Base-by-base conservation (phyloP, 2,797 vertebrate genomes). In the Microctenopoma stevenorrisi region DNA sequence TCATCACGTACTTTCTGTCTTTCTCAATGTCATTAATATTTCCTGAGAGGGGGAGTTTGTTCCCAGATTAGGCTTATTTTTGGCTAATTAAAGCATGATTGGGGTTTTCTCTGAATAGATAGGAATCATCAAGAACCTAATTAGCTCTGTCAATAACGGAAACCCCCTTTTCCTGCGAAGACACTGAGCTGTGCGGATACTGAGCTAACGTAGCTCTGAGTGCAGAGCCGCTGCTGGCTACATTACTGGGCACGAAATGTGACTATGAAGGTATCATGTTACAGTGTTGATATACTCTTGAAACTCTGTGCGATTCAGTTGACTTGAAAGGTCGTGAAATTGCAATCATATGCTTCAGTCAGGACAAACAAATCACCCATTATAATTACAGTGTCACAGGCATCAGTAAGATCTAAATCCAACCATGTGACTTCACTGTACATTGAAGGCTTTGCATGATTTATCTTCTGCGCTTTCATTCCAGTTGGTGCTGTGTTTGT, bases 31-130 rank as follows among this genome's bases (percentile, higher is more conserved):
- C 61, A 83, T 79, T 76, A 82, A 86, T 84, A 64, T 86, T 85
- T 89, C 74, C 82, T 75, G 76, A 71, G 72, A 85, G 78, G 78
- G 80, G 58, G 74, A 83, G 70, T 77, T 64, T 81, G 82, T 81
- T 81, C 57, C 71, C 47, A 83, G 86, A 89, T 89, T 78, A 82
- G 68, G 50, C 26, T 76, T 68, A 80, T 68, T 83, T 76, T 71
- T 63, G 68, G n/a, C 76, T 91, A 87, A 92, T 92, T 89, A 88
- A 86, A 86, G 87, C 82, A 92, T 90, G 91, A 92, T 93, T 89
- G 64, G 79, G 80, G 14, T 71, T 88, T 86, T 80, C 74, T 78
- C 75, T 64, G 74, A 85, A 76, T 85, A 75, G 51, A 30, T 40
- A 42, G 71, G 74, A 74, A 84, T 89, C 80, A 74, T 85, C 84